Base-by-base conservation (phyloP, 2,797 vertebrate genomes). In the Onychomys torridus region DNA sequence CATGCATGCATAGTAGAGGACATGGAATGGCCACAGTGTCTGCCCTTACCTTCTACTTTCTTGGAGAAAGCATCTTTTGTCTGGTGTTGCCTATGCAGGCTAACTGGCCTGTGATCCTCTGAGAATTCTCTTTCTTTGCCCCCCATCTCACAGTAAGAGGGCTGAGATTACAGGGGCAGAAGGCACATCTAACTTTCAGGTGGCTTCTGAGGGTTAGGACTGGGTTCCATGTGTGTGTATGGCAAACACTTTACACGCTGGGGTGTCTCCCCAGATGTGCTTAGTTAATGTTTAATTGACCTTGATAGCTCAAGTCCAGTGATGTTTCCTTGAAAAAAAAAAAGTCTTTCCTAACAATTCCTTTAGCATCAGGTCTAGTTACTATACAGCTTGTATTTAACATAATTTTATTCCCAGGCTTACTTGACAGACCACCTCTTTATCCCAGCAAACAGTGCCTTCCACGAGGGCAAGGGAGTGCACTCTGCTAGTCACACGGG, bases 351-450 rank as follows among this genome's bases (percentile, higher is more conserved):
- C 76, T 67, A 69, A 40, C 2, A 34, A 75, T n/a, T 10, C 6
- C n/a, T 6, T 43, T 27, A 87, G 32, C 32, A 94, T 73, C 32
- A 77, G 71, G 2, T 69, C n/a, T 69, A 81, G 1, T 57, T 81
- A 87, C 46, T 61, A 65, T n/a, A 96, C 3, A 78, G 32, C 46
- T 93, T 65, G 93, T 61, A 90, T 2, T 82, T 88, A 89, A 77
- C 59, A 43, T 84, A 77, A 76, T 76, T 87, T 91, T 86, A 65
- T 92, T 83, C 67, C 7, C 4, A 34, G 49, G 16, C 13, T 97
- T 97, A 88, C 78, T 91, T 93, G 49, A 82, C 86, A 90, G 95
- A 90, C 21, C 13, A 67, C 57, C 21, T 81, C 29, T 32, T 71
- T 67, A 19, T 57, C 1, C 32, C 55, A 85, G 29, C 0, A 92